Conservation (phyloP, 2,113 vertebrate species). For the Eubucco bourcierii region DNA sequence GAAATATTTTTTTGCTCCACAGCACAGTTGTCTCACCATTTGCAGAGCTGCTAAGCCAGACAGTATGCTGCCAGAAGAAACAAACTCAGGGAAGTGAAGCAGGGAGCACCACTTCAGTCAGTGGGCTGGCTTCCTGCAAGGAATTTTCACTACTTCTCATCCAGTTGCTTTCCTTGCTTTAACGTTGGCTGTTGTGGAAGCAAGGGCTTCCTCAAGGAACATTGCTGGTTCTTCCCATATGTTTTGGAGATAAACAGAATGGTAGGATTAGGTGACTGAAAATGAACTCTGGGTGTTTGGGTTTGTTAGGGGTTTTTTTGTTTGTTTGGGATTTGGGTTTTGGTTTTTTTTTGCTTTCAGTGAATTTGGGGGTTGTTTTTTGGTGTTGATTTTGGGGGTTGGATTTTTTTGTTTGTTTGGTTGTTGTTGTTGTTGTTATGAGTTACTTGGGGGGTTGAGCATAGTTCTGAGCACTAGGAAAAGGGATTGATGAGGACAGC, state of each 20-base stretch:
- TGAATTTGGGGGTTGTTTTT: too few relatives aligned
- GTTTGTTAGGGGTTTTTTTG: too few relatives aligned
- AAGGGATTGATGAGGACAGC: background rate
- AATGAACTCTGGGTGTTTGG: background rate
- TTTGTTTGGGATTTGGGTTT: too few relatives aligned
- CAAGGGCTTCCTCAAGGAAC: background rate
- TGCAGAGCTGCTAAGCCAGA: background rate
- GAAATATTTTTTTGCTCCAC: background rate
- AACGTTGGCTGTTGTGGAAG: background rate
- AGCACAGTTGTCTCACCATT: background rate
- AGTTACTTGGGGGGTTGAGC: background rate
- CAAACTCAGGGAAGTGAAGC: background rate
- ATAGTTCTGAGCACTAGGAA: background rate
- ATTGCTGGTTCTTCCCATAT: background rate
- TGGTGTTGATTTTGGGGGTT: too few relatives aligned
- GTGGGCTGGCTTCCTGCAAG: background rate
- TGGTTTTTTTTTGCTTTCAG: too few relatives aligned
- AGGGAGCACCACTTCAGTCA: rapidly evolving
- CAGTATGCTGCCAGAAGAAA: background rate
- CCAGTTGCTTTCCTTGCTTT: background rate
- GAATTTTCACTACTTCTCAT: background rate
- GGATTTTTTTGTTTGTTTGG: too few relatives aligned
- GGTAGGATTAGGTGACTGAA: background rate
- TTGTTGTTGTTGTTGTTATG: background rate
- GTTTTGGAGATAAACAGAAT: background rate